These are phyloP conservation scores for Apis florea DNA, from an alignment of 1,140 invertebrate genomes.

Conservation along the genomic window DNA sequence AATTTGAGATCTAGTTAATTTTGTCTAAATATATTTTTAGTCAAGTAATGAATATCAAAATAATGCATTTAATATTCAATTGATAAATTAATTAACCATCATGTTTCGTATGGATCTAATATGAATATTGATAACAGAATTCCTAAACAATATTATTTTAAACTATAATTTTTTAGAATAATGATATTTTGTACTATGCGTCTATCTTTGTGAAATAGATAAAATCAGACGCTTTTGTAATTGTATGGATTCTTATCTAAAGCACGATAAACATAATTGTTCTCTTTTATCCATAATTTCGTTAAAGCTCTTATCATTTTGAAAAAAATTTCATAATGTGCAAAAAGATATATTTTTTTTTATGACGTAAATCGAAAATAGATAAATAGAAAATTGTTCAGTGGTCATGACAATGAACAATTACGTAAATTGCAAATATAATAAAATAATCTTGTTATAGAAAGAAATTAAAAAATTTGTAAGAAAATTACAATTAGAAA, in stretches of 20 bases:
- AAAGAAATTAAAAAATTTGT: not conserved
- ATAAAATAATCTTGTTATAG: not conserved
- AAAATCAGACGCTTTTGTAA: constrained; percentile 2
- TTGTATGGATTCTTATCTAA: not conserved
- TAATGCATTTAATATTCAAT: constrained; percentile 15
- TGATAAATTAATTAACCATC: not conserved
- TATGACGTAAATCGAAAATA: not conserved
- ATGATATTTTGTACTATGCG: not conserved
- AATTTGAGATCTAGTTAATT: not conserved
- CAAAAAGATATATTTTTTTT: not conserved
- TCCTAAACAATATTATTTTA: not conserved
- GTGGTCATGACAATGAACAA: not conserved
- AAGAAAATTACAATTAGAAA: not conserved
- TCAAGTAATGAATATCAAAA: not conserved
- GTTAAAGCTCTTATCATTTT: not conserved
- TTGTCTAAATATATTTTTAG: not conserved
- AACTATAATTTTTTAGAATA: constrained; percentile 5
- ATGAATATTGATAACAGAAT: constrained; percentile 12
- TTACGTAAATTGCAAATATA: not conserved
- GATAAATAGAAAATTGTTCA: too few species aligned
- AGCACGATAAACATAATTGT: not conserved
- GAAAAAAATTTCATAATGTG: not conserved
- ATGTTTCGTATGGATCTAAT: not conserved
- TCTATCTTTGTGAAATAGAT: constrained; percentile 4
- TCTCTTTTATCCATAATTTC: not conserved